A percentile compares a stretch with the other conserved stretches of the same genome.
Conservation (phyloP, 2,888 invertebrate species). For the Carpatolechia fugitivella region DNA sequence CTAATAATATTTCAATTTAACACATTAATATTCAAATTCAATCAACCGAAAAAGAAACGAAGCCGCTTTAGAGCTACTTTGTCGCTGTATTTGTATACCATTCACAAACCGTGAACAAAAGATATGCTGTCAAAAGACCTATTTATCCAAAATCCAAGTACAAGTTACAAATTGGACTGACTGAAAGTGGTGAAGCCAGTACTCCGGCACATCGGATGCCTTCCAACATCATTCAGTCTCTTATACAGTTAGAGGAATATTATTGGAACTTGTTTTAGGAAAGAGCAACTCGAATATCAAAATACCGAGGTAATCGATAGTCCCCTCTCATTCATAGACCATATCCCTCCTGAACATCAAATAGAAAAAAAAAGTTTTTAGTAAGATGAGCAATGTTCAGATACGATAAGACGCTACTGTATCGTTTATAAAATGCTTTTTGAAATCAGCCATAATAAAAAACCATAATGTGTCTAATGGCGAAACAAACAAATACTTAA, state of each 20-base stretch:
- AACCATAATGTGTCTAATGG: too few species aligned
- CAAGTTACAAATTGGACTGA: constrained; percentile 56
- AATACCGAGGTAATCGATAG: background rate
- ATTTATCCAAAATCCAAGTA: constrained; percentile 60
- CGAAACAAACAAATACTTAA: too few species aligned
- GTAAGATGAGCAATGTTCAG: background rate
- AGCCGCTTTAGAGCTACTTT: constrained; percentile 39
- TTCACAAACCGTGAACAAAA: constrained; percentile 48
- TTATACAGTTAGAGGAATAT: background rate
- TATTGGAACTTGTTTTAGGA: constrained; percentile 3
- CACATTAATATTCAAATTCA: constrained; percentile 43
- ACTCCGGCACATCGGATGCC: background rate
- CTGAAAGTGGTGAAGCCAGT: constrained; percentile 15
- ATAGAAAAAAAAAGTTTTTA: background rate
- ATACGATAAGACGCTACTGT: background rate
- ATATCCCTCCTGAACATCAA: background rate
- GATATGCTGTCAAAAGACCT: constrained; percentile 66
- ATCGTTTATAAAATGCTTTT: too few species aligned
- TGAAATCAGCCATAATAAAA: too few species aligned
- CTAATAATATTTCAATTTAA: constrained; percentile 32
- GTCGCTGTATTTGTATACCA: constrained; percentile 47
- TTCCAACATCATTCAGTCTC: constrained; percentile 3
- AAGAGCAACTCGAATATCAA: background rate
- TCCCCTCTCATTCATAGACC: too few species aligned
- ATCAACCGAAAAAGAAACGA: constrained; percentile 40